Evolutionary conservation across 2,113 vertebrate species (phyloP).

Genomic region (Gymnorhina tibicen): DNA sequence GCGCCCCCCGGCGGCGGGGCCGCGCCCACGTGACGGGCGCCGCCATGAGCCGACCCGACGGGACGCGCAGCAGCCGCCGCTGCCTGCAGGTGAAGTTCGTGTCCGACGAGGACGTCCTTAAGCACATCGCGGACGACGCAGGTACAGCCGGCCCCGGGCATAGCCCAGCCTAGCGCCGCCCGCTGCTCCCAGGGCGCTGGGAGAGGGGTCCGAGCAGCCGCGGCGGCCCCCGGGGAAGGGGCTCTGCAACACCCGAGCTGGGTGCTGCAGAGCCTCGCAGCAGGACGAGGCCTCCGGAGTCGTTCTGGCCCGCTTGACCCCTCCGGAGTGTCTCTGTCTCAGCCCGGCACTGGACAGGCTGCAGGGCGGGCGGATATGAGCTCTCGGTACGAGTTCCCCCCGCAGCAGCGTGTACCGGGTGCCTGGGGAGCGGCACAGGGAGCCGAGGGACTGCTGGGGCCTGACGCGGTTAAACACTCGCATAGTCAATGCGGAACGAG

Average conservation of each 20-base stretch:
- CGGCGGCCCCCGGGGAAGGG: neutral
- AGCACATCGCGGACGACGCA: constrained; percentile 86
- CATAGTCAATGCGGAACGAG: fast-evolving
- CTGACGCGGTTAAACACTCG: fast-evolving
- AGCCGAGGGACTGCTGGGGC: neutral
- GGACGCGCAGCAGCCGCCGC: neutral
- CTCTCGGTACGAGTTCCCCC: neutral
- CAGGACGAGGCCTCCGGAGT: neutral
- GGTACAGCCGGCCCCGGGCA: constrained; percentile 65
- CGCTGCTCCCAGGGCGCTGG: neutral
- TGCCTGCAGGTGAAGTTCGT: constrained; percentile 83
- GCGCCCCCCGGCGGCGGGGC: neutral
- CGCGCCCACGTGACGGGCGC: neutral
- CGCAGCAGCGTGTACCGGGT: neutral
- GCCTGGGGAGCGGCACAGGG: neutral
- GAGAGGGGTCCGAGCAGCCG: neutral
- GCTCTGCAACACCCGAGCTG: no score
- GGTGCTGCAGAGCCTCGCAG: neutral
- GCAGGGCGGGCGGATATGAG: fast-evolving
- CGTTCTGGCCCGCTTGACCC: fast-evolving
- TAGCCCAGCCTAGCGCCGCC: neutral
- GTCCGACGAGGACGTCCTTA: constrained; percentile 87
- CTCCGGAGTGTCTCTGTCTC: fast-evolving
- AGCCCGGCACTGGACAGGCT: neutral
- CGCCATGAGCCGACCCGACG: constrained; percentile 71